phyloP scores from a whole-genome alignment of 2,113 vertebrate species.

The Ceyx margarethae region DNA sequence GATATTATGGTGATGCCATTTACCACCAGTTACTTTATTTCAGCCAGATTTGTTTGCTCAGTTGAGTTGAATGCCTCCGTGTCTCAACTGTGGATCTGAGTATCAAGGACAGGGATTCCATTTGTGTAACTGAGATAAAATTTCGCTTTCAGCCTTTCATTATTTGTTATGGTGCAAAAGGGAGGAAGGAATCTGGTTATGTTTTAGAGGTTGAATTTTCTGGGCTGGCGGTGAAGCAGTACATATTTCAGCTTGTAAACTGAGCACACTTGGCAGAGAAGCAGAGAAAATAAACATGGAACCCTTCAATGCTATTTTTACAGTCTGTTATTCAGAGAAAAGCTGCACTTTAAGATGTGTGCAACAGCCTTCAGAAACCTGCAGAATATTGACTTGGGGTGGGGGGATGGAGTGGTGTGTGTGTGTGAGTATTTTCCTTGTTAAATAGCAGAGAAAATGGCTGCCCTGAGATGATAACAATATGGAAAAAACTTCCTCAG shows the following conservation, averaged over 20 bases:
- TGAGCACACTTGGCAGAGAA: conserved; percentile 22
- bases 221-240: conserved; percentile 20
- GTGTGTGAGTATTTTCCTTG: background rate
- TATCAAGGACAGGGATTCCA: background rate
- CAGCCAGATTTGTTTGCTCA: background rate
- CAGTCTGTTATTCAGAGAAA: background rate
- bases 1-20: background rate
- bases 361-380: background rate
- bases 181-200: background rate
- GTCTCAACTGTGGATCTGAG: background rate
- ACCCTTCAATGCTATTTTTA: background rate
- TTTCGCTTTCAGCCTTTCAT: background rate
- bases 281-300: conserved; percentile 35
- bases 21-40: background rate
- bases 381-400: background rate
- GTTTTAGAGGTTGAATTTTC: background rate
- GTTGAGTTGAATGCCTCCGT: background rate
- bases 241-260: conserved; percentile 53
- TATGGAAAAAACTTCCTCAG: background rate
- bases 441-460: background rate
- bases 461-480: background rate
- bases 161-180: background rate
- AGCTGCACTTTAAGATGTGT: background rate
- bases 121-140: background rate
- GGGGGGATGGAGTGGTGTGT: background rate